Percentiles rank a stretch among this genome's conserved stretches.
phyloP scores from a whole-genome alignment of 1,140 invertebrate genomes.

The Cataglyphis hispanica region DNA sequence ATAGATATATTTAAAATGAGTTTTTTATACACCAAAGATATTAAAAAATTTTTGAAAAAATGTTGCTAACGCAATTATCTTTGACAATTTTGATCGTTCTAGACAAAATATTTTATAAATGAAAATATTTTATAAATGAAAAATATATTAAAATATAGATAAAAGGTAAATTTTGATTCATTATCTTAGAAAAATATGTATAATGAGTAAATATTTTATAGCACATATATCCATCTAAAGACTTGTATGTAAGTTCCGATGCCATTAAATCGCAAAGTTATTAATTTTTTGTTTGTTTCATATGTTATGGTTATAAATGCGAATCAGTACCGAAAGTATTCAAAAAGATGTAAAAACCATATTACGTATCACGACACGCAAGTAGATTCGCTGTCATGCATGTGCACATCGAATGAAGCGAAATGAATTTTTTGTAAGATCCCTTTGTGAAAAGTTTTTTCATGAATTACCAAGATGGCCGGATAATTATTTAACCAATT shows the following conservation, averaged over 20 bases:
- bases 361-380: background rate
- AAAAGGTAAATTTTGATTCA: background rate
- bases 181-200: background rate
- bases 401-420: background rate
- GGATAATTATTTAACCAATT: constrained; percentile 31
- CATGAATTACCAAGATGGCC: constrained; percentile 41
- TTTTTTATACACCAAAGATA: background rate
- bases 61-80: background rate
- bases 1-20: background rate
- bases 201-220: no score
- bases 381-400: background rate
- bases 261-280: no score
- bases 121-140: no score
- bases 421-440: background rate
- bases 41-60: background rate
- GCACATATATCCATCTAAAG: no score
- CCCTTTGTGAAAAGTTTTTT: background rate
- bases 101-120: no score
- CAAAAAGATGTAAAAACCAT: background rate
- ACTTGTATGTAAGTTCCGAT: no score
- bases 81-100: background rate
- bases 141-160: no score
- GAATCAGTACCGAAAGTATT: background rate
- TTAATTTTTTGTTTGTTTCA: background rate
- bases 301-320: background rate